A percentile compares a stretch with the other conserved stretches of the same genome.
Evolutionary conservation across 1,140 invertebrate species (phyloP).

Genomic region (Eumeta japonica): DNA sequence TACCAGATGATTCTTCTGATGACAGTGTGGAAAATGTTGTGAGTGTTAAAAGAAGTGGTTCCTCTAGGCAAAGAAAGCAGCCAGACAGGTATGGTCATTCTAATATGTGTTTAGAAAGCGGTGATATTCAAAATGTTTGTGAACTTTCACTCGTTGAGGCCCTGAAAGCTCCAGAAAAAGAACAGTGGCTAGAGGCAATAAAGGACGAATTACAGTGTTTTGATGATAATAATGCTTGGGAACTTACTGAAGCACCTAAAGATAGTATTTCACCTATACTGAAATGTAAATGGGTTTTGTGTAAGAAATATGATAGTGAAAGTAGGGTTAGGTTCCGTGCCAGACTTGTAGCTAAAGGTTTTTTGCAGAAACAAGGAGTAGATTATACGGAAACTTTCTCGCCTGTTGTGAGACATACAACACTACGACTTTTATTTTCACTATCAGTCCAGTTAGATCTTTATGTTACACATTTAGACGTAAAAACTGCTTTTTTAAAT

Average conservation of each 20-base stretch:
- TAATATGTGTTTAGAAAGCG: background rate
- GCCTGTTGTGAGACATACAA: too few species aligned
- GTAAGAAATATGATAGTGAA: slow-evolving; percentile 4
- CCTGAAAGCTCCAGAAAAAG: too few species aligned
- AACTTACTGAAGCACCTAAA: slow-evolving; percentile 3
- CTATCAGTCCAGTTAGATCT: slow-evolving; percentile 2
- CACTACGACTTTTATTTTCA: slow-evolving; percentile 4
- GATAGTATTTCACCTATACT: too few species aligned
- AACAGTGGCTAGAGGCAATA: slow-evolving; percentile 9
- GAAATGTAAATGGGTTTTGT: slow-evolving; percentile 2
- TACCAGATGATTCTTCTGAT: background rate
- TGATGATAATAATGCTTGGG: slow-evolving; percentile 12
- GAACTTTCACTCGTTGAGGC: background rate
- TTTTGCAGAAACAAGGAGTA: slow-evolving; percentile 5
- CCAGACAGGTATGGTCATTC: background rate
- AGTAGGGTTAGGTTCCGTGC: background rate
- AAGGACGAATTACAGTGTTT: slow-evolving; percentile 13
- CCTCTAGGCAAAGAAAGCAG: background rate
- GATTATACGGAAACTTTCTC: slow-evolving; percentile 4
- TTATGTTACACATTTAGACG: slow-evolving; percentile 2
- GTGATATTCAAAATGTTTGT: background rate
- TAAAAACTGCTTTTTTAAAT: too few species aligned
- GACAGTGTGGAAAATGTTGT: too few species aligned
- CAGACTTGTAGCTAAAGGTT: slow-evolving; percentile 2
- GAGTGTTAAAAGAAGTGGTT: too few species aligned